Evolutionary conservation across 2,797 vertebrate genomes (phyloP), one percentile per base, ranked within the genome.

Genomic region (Leucoraja ocellata): DNA sequence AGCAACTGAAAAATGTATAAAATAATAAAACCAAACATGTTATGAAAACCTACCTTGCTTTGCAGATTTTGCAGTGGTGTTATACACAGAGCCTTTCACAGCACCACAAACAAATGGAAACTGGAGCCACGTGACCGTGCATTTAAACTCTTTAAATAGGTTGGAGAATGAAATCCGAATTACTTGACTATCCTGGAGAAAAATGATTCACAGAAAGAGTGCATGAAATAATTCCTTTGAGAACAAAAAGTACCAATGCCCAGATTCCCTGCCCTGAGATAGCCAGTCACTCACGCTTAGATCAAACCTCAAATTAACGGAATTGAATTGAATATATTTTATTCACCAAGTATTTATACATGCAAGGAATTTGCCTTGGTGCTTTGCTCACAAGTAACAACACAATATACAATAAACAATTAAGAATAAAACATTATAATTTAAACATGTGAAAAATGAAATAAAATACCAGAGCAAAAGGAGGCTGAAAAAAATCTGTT

Each of bases 91-190:
- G 80, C 95, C 97, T 71, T 96, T 94, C 18, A 96, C 95, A 16
- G 96, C 95, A 54, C 96, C 96, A 0, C 97, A 98, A 80, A 98
- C 11, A 0, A 98, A 98, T 2, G 99, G 98, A 94, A 99, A 98
- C 95, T 99, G 98, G 83, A 99, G 97, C 97, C 97, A 99, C 0
- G 98, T 99, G 6, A 97, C 94, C 0, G 98, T 98, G 71, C 96
- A 97, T 94, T 97, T 99, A 95, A 99, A 98, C 94, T 99, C 98
- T 95, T 97, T 99, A 93, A 99, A 99, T 93, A 98, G 96, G 95
- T 95, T 99, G 95, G 99, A 99, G 95, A 99, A 98, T 8, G 98
- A 98, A 93, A 99, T 95, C 0, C 98, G 98, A 86, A 99, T 95
- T 93, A 98, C 96, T 93, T 96, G 98, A 46, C 96, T 95, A 58